Conservation (phyloP, 2,113 vertebrate genomes). For the Callionymus lyra region DNA sequence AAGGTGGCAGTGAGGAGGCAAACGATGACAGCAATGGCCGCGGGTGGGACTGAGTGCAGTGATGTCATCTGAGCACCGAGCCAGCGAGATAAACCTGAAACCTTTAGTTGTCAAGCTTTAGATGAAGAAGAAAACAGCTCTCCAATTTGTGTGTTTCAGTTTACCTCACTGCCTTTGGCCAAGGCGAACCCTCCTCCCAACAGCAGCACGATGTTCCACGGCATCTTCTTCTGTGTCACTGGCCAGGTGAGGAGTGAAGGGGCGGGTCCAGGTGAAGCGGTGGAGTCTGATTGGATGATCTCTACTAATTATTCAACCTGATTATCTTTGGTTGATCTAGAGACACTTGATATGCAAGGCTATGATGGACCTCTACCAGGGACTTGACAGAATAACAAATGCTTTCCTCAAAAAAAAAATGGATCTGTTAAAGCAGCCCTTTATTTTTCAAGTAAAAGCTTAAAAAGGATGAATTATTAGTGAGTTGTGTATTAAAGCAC, state of each 20-base stretch:
- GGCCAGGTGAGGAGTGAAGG: slow-evolving; percentile 79
- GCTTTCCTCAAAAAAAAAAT: too few relatives aligned
- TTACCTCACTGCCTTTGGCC: slow-evolving; percentile 85
- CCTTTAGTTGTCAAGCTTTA: slow-evolving; percentile 11
- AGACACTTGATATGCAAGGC: too few relatives aligned
- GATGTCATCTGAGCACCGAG: slow-evolving; percentile 81
- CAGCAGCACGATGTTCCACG: slow-evolving; percentile 88
- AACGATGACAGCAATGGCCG: slow-evolving; percentile 72
- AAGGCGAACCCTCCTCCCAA: slow-evolving; percentile 93
- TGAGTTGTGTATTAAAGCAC: too few relatives aligned
- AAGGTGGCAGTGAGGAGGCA: slow-evolving; percentile 73
- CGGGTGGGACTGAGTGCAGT: slow-evolving; percentile 71
- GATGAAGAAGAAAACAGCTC: too few relatives aligned
- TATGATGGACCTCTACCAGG: too few relatives aligned
- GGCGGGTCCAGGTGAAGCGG: slow-evolving; percentile 21
- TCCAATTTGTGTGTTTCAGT: too few relatives aligned
- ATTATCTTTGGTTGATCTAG: too few relatives aligned
- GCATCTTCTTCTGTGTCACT: slow-evolving; percentile 82
- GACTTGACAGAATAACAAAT: too few relatives aligned
- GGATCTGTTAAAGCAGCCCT: too few relatives aligned
- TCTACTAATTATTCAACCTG: too few relatives aligned
- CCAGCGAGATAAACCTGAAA: slow-evolving; percentile 74
- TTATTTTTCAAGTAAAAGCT: too few relatives aligned
- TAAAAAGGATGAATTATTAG: too few relatives aligned
- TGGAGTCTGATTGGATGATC: slow-evolving; percentile 39